Evolutionary conservation across 2,888 invertebrate species (phyloP), one percentile per base, ranked within the genome.

Genomic region (Drosophila fungiperda): DNA sequence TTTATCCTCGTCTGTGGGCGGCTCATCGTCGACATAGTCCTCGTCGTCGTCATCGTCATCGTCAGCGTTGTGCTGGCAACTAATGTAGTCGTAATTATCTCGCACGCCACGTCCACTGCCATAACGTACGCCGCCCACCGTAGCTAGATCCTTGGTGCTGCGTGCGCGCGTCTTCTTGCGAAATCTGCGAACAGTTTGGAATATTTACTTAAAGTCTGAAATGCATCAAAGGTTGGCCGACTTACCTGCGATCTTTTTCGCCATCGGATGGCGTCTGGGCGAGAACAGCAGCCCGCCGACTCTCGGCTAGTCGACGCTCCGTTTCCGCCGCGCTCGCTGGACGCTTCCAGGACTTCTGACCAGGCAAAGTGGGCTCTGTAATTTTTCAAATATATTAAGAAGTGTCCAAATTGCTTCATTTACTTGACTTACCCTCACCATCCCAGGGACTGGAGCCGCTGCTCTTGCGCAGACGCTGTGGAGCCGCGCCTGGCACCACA

Each of bases 251-350:
- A 74, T 95, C 95, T 76, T 94, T 93, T 91, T 95, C 95, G 2
- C 94, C 94, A 89, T 95, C 95, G 11, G 94, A 92, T 32, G 93
- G 92, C 36, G 88, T 92, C 70, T 93, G 93, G 6, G 78, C 86
- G 57, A 92, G 66, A 2, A 78, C 84, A 1, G 80, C 86, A 4
- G 89, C 89, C 3, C 93, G 79, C 5, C 93, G 85, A 68, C 90
- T 92, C 73, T 93, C 93, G 1, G 91, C 92, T 53, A 92, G 68
- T 45, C 94, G 92, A 33, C 95, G 94, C 87, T 94, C 94, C 1
- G 94, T 94, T 83, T 95, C 95, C 0, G 94, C 94, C 2, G 95
- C 94, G 87, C 95, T 95, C 20, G 94, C 94, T 1, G 95, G 95
- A 52, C 95, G 92, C 82, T 94, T 94, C 94, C 94, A 94, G 42